Percentiles rank a stretch among this genome's conserved stretches.
phyloP scores from a whole-genome alignment of 2,888 invertebrate genomes.

The Asteroscopus sphinx region DNA sequence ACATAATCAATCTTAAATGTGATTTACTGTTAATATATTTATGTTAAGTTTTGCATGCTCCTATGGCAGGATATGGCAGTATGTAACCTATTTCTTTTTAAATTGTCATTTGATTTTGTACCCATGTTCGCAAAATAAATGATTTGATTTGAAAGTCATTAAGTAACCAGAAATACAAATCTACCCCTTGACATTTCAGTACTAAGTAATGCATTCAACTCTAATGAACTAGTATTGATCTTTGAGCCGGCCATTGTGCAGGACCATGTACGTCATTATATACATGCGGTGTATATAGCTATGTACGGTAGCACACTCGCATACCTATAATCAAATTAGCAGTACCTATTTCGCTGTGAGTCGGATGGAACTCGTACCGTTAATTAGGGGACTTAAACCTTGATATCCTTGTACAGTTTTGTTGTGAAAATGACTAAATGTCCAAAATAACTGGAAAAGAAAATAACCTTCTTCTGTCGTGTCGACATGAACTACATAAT shows the following conservation, averaged over 20 bases:
- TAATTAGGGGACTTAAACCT: conserved; percentile 65
- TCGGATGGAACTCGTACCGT: conserved; percentile 59
- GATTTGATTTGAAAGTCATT: conserved; percentile 38
- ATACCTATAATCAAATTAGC: conserved; percentile 69
- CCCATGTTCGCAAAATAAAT: too few species aligned
- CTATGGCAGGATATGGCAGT: too few species aligned
- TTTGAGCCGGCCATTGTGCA: conserved; percentile 57
- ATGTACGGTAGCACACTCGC: conserved; percentile 21
- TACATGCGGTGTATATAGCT: conserved; percentile 8
- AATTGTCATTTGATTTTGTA: too few species aligned
- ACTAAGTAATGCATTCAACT: conserved; percentile 49
- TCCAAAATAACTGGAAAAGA: too few species aligned
- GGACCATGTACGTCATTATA: conserved; percentile 47
- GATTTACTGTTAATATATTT: too few species aligned
- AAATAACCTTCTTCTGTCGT: too few species aligned
- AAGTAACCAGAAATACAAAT: conserved; percentile 44
- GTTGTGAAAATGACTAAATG: background rate
- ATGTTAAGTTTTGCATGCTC: too few species aligned
- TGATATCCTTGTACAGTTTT: conserved; percentile 30
- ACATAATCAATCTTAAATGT: too few species aligned
- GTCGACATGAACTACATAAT: too few species aligned
- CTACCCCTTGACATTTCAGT: conserved; percentile 50
- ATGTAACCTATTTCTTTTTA: too few species aligned
- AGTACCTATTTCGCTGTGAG: conserved; percentile 53
- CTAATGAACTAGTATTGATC: conserved; percentile 67